These are phyloP conservation scores for Patella depressa DNA, from an alignment of 2,888 invertebrate genomes.

Conservation along the genomic window DNA sequence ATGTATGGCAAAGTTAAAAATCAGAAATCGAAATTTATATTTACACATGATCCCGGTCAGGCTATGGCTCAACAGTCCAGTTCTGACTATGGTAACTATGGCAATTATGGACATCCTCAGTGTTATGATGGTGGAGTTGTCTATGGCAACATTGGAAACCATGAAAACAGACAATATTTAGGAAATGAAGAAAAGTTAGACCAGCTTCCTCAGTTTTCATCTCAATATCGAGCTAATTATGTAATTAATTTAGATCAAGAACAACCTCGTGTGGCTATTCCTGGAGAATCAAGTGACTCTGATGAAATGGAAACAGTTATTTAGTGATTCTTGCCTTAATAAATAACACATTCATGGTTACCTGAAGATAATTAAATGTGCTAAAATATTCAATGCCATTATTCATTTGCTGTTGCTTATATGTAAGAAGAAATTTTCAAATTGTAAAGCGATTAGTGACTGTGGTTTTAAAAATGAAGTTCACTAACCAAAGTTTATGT, in stretches of 20 bases:
- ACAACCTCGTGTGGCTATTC: not conserved
- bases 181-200: no score
- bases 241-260: constrained; percentile 4
- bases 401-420: no score
- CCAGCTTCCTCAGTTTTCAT: not conserved
- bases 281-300: constrained; percentile 15
- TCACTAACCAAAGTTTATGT: no score
- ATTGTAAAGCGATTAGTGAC: no score
- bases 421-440: no score
- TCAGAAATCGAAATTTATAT: not conserved
- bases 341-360: no score
- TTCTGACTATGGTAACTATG: not conserved
- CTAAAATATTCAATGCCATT: no score
- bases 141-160: not conserved
- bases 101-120: not conserved
- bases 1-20: not conserved
- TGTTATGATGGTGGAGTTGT: not conserved
- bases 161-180: no score
- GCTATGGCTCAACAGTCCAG: not conserved
- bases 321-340: not conserved
- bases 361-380: no score
- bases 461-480: no score
- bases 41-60: not conserved
- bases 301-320: constrained; percentile 25
- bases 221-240: not conserved